Conservation (phyloP, 2,797 vertebrate species). For the Taeniopygia guttata region DNA sequence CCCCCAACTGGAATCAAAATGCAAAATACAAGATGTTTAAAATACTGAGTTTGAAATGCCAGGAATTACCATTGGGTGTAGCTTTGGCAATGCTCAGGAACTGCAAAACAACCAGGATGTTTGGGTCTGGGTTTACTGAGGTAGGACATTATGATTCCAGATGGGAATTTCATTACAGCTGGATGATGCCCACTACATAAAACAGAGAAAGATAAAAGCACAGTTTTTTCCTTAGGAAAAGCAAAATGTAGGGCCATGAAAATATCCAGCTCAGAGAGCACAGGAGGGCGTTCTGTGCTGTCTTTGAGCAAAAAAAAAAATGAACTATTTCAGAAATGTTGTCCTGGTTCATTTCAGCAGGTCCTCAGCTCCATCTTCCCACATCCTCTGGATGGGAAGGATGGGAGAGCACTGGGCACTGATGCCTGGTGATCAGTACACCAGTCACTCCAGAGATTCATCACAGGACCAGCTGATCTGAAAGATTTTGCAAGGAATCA, state of each 20-base stretch:
- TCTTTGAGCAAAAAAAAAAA: neutral
- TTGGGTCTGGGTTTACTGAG: neutral
- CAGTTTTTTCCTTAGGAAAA: neutral
- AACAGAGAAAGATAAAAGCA: neutral
- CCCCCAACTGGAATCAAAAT: slow-evolving; percentile 45
- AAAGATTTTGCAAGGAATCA: neutral
- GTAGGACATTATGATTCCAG: neutral
- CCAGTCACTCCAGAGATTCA: fast-evolving
- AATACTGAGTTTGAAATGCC: slow-evolving; percentile 32
- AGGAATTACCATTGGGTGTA: slow-evolving; percentile 15
- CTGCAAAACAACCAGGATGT: neutral
- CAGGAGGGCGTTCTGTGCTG: neutral
- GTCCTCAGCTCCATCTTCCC: neutral
- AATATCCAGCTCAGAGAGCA: neutral
- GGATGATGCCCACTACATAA: neutral
- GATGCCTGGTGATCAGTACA: fast-evolving
- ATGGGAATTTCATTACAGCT: neutral
- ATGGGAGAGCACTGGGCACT: neutral
- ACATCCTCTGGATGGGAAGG: neutral
- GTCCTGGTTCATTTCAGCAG: neutral
- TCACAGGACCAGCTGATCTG: neutral
- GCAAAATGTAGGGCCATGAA: neutral
- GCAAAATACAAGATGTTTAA: slow-evolving; percentile 68
- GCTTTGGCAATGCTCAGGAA: slow-evolving; percentile 13
- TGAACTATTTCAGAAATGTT: neutral